Evolutionary conservation across 2,888 invertebrate genomes (phyloP), one percentile per base, ranked within the genome.

Genomic region (Pristionchus exspectatus): DNA sequence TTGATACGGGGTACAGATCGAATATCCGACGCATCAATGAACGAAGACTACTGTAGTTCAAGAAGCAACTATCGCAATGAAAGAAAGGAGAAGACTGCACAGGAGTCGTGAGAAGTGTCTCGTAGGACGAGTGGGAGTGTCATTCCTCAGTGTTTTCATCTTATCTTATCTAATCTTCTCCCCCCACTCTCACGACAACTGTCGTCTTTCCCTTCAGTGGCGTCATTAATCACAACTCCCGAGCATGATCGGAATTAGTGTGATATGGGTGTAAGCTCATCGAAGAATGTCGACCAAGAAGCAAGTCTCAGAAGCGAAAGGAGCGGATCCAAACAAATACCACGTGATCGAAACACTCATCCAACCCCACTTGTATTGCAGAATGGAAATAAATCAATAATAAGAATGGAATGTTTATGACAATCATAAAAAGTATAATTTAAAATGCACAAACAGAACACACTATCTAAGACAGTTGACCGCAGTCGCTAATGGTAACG

Each of bases 401-500:
- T 16, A 18, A 21, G 21, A 56, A 56, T 56, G 21, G 56, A 16
- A 16, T 21, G 56, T 56, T 56, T 56, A 56, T 56, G 56, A 21
- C 56, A 56, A 56, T 56, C 56, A 56, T 56, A 56, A 56, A 56
- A 56, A 56, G 56, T 56, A 56, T 21, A 56, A 56, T 56, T 56
- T 56, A 56, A 56, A 56, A 56, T 56, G 56, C 56, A 21, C 21
- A 56, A 16, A 56, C 4, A 56, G 21, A 21, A 56, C 56, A 56
- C 56, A 56, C 56, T 12, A 56, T 14, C 56, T 88, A 88, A 21
- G 88, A 54, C 86, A 98, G 96, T 96, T 98, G 97, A 95, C 98
- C 98, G 96, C 96, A 97, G 95, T 98, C 97, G 90, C 97, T 96
- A 91, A 98, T 97, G 90, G 96, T 96, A 95, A 98, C 97, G 95